These are phyloP conservation scores for Rotaria socialis DNA, from an alignment of 2,888 invertebrate genomes.

Conservation along the genomic window DNA sequence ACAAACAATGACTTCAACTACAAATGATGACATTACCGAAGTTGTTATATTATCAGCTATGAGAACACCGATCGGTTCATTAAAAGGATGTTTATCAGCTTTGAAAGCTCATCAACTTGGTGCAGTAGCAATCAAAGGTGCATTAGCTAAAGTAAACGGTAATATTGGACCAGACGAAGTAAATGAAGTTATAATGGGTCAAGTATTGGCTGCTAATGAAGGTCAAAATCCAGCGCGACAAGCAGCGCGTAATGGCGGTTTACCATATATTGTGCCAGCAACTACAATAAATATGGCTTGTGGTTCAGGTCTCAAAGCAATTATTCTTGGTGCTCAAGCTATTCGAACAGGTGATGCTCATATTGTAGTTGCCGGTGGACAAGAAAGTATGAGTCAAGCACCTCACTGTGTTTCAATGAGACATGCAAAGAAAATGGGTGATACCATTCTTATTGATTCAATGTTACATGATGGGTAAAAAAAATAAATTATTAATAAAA, in stretches of 20 bases:
- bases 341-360: slow-evolving; percentile 68
- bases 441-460: slow-evolving; percentile 66
- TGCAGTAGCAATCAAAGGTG: slow-evolving; percentile 68
- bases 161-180: slow-evolving; percentile 62
- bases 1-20: background rate
- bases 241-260: slow-evolving; percentile 46
- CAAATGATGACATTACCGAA: slow-evolving; percentile 41
- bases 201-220: slow-evolving; percentile 63
- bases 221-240: slow-evolving; percentile 77
- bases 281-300: slow-evolving; percentile 74
- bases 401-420: slow-evolving; percentile 69
- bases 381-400: slow-evolving; percentile 75
- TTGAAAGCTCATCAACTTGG: slow-evolving; percentile 71
- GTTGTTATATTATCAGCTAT: slow-evolving; percentile 55
- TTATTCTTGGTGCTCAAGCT: slow-evolving; percentile 68
- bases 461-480: slow-evolving; percentile 69
- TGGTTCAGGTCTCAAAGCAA: slow-evolving; percentile 71
- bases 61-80: slow-evolving; percentile 52
- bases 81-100: slow-evolving; percentile 64
- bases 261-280: slow-evolving; percentile 63
- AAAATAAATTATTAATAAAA: background rate
- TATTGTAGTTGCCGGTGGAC: slow-evolving; percentile 74
- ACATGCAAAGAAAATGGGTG: slow-evolving; percentile 68
- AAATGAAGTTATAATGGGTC: slow-evolving; percentile 76
- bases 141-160: slow-evolving; percentile 58